phyloP scores from a whole-genome alignment of 2,797 vertebrate genomes.

The Mastacembelus armatus region DNA sequence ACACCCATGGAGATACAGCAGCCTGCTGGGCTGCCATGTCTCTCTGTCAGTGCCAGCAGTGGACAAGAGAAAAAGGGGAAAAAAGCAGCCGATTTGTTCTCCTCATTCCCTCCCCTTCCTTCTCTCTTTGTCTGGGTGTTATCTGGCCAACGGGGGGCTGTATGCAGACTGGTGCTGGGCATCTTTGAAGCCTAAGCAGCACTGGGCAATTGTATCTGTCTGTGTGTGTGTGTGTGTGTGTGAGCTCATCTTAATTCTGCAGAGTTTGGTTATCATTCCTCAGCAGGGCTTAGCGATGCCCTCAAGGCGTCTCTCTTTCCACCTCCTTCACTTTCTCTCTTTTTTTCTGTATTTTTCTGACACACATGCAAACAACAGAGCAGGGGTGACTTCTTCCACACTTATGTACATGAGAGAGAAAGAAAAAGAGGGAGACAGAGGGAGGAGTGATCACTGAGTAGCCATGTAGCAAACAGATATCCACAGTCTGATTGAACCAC shows the following conservation, averaged over 20 bases:
- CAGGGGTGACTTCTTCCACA: conserved; percentile 39
- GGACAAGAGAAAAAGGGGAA: conserved; percentile 65
- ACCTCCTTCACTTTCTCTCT: conserved; percentile 48
- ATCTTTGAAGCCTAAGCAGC: conserved; percentile 74
- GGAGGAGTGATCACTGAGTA: conserved; percentile 32
- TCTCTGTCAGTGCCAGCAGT: conserved; percentile 72
- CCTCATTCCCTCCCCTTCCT: conserved; percentile 66
- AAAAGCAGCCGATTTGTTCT: conserved; percentile 79
- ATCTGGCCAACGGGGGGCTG: conserved; percentile 78
- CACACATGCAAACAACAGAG: conserved; percentile 29
- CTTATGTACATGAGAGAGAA: conserved; percentile 5
- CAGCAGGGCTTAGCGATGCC: conserved; percentile 69
- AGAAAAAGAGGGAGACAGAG: neutral
- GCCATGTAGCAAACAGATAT: conserved; percentile 53
- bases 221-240: neutral
- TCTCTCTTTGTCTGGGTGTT: conserved; percentile 82
- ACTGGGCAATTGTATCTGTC: conserved; percentile 41
- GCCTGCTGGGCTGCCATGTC: conserved; percentile 75
- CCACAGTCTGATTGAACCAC: conserved; percentile 51
- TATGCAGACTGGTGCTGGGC: conserved; percentile 66
- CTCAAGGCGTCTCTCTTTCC: conserved; percentile 55
- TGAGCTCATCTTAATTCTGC: conserved; percentile 64
- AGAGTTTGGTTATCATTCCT: conserved; percentile 79
- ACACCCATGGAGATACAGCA: conserved; percentile 78
- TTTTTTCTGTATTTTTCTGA: conserved; percentile 21